Conservation (phyloP, 2,888 invertebrate species). For the Deroplatys truncata region DNA sequence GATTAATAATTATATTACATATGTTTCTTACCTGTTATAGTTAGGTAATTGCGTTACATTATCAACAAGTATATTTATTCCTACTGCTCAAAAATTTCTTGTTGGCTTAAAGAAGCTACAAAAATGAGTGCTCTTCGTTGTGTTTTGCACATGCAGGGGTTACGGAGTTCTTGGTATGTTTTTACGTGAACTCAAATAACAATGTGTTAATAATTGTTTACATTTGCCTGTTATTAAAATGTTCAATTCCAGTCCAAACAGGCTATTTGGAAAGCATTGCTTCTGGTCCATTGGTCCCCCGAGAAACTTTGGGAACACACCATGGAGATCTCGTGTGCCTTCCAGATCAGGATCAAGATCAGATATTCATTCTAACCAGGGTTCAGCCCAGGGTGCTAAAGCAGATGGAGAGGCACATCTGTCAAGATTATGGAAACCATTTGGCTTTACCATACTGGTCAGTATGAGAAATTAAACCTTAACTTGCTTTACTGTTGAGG, state of each 20-base stretch:
- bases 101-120: not conserved
- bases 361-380: not conserved
- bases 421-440: slow-evolving; percentile 55
- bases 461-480: slow-evolving; percentile 35
- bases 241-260: not conserved
- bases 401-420: slow-evolving; percentile 34
- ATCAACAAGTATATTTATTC: not conserved
- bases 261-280: not conserved
- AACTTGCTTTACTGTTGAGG: not conserved
- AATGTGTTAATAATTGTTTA: not conserved
- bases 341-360: not conserved
- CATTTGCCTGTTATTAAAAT: not conserved
- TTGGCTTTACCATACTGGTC: slow-evolving; percentile 63
- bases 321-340: not conserved
- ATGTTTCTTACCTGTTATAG: not conserved
- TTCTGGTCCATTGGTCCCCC: not conserved
- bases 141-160: not conserved
- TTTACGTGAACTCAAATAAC: not conserved
- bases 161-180: not conserved
- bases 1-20: not conserved
- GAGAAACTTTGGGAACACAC: not conserved
- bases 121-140: not conserved
- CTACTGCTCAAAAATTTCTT: not conserved
- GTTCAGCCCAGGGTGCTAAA: not conserved
- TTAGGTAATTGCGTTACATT: not conserved